Base-by-base conservation (phyloP, 2,797 vertebrate species). In the Lithobates sylvaticus region DNA sequence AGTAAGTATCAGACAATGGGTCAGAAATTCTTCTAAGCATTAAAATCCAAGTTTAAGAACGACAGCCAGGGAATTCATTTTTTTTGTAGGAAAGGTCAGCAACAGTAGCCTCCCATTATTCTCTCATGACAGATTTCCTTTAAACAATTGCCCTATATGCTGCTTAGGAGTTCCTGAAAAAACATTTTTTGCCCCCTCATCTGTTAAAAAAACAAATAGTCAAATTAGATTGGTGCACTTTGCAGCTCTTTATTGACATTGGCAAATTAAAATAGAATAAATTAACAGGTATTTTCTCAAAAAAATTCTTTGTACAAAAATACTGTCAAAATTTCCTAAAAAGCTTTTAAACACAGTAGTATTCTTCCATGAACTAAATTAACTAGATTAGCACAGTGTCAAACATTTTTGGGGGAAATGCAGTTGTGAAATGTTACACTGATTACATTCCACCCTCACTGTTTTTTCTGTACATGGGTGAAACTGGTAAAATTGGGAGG, bases 221-320 rank as follows among this genome's bases (percentile, higher is more conserved):
- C 92, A 61, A 91, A 92, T 92, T 93, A 93, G 92, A 93, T 84
- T 84, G 79, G 81, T 83, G 91, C 90, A 94, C 93, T 94, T 95
- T 94, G 94, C 93, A 95, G 94, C 92, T 94, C 94, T 95, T 95
- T 95, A 95, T 95, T 95, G 94, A 95, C 94, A 94, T 94, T 94
- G 94, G 95, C 95, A 97, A 96, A 96, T 96, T 96, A 96, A 96
- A 97, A 96, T 96, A 96, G 93, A 96, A 96, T 97, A 96, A 97
- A 96, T 97, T 96, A 97, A 96, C 94, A 95, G 94, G 92, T 95
- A 94, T 96, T 95, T 95, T 95, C 90, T 95, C 94, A 95, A 95
- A 96, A 96, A 91, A 91, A 96, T 91, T 7, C 93, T 94, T 95
- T 95, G 94, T 97, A 96, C 96, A 97, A 97, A 97, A 97, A 97